Evolutionary conservation across 2,888 invertebrate species (phyloP), one percentile per base, ranked within the genome.

Genomic region (Alcis repandata): DNA sequence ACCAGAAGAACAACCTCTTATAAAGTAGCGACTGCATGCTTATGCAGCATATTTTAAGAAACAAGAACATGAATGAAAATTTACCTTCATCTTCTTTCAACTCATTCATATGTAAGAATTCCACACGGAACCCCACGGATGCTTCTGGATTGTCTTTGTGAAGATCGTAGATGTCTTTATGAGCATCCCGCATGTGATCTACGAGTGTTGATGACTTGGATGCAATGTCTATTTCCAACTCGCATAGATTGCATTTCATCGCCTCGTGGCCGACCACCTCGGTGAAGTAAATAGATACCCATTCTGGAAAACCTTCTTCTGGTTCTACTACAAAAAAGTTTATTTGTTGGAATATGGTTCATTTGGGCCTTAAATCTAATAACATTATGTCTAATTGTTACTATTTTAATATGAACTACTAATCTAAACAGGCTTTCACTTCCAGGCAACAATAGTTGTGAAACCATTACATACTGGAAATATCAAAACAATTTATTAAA

Each of bases 71-170:
- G 6, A 27, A 2, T 27, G 6, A 27, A 27, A 27, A 27, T 87
- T 87, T 0, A 72, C 65, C 85, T 2, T 68, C 82, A 9, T 85
- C 85, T 32, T 86, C 87, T 69, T 89, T 89, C 67, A 88, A 68
- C 59, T 85, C 80, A 71, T 88, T 89, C 17, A 91, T 75, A 63
- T 91, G 85, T 6, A 92, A 77, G 67, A 92, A 92, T 69, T 92
- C 92, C 33, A 93, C 91, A 48, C 87, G 89, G 67, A 90, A 93
- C 2, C 92, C 90, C 0, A 91, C 86, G 0, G 84, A 82, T 7
- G 86, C 82, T 20, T 90, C 88, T 0, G 87, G 82, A 63, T 86
- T 88, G n/a, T 86, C 86, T 67, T 89, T 91, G 49, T 93, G 92
- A 0, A 93, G 77, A 0, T 89, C 86, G 32, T 86, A 84, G 1